Evolutionary conservation across 1,140 invertebrate species (phyloP), one percentile per base, ranked within the genome.

Genomic region (Nixonia krombeini): DNA sequence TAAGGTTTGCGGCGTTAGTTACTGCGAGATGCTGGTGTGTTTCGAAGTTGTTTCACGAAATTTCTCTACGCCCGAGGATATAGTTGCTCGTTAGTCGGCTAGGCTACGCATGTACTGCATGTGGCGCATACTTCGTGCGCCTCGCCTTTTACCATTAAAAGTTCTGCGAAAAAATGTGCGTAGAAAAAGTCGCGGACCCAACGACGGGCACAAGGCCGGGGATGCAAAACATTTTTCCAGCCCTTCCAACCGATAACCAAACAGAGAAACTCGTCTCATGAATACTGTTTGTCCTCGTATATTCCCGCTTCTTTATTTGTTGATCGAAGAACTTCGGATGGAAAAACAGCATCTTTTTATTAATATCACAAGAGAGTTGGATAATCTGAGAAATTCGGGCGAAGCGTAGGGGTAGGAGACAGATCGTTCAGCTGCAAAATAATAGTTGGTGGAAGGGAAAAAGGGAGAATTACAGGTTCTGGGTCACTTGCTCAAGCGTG

Each of bases 11-110:
- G 21, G 58, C 57, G 25, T 37, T 70, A 57, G 64, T 69, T 69
- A 64, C 50, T 12, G 59, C 4, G 45, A 67, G 68, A 71, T 72
- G 55, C 68, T 67, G 70, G 71, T 79, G 71, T 79, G 73, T 80
- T 78, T 57, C 67, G 50, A 79, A 78, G 63, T 74, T 74, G 70
- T 67, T 70, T 75, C 78, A 76, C 71, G 62, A 77, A 81, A 80
- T 80, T 75, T 68, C 71, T 53, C 31, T 16, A 40, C 31, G 40
- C 76, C 47, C 10, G 52, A 55, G 62, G 72, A 71, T 51, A 67
- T 57, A 51, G 56, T 70, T 64, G 56, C 69, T 75, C 51, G 55
- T 72, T 77, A 75, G 52, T 50, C 41, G 51, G 49, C 53, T 45
- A 35, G 40, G 47, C 46, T 59, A 64, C 63, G 62, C 38, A 64